These are phyloP conservation scores for Camptogramma bilineatum DNA, from an alignment of 2,888 invertebrate genomes.

Conservation along the genomic window DNA sequence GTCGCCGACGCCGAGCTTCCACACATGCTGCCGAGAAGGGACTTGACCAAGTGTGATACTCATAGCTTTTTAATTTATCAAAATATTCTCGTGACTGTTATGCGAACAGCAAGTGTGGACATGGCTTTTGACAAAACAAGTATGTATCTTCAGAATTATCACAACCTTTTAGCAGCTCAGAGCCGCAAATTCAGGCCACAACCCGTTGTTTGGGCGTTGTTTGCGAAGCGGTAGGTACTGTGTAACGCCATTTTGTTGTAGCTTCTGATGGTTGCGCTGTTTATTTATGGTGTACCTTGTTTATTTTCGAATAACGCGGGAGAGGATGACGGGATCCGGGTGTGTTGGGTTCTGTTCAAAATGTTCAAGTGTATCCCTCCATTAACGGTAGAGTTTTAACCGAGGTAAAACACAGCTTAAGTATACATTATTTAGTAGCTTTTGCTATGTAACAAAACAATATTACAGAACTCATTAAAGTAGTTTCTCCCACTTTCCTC, in stretches of 20 bases:
- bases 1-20: conserved; percentile 54
- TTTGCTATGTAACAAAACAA: background rate
- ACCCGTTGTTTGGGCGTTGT: conserved; percentile 23
- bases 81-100: background rate
- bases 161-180: conserved; percentile 37
- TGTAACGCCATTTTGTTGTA: conserved; percentile 23
- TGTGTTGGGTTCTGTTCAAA: background rate
- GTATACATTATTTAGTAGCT: too few relatives aligned
- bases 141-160: conserved; percentile 35
- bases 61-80: background rate
- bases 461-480: background rate
- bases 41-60: background rate
- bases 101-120: conserved; percentile 4
- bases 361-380: background rate
- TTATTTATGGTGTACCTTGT: conserved; percentile 22
- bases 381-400: background rate
- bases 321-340: conserved; percentile 13
- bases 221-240: conserved; percentile 20
- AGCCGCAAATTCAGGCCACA: conserved; percentile 18
- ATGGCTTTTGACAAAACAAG: conserved; percentile 38
- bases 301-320: conserved; percentile 27
- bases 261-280: conserved; percentile 21
- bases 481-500: background rate
- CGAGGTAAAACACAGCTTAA: background rate
- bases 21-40: conserved; percentile 3